Percentiles rank a stretch among this genome's conserved stretches.
Conservation (phyloP, 2,113 vertebrate species). For the Ursus arctos region DNA sequence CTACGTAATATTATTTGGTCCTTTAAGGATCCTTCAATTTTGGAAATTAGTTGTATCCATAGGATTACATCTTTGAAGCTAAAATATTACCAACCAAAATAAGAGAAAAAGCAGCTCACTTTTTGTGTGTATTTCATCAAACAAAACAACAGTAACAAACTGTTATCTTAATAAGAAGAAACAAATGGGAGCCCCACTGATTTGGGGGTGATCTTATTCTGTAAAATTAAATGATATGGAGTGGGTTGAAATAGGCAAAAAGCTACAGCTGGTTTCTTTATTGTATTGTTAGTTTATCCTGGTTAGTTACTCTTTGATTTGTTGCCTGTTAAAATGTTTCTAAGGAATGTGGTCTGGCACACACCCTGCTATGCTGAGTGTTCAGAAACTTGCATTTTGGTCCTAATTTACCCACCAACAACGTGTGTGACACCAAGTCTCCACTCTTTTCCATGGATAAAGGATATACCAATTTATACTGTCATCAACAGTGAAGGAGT, state of each 20-base stretch:
- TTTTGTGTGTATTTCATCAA: not conserved
- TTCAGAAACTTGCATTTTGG: not conserved
- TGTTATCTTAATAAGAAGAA: not conserved
- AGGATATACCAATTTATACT: not conserved
- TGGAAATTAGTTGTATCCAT: not conserved
- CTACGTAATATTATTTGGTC: not conserved
- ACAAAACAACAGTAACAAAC: not conserved
- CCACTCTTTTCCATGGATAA: not conserved
- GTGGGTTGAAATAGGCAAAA: not conserved
- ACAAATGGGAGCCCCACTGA: not conserved
- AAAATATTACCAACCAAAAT: not conserved
- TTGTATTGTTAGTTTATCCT: not conserved
- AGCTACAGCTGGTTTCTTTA: not conserved
- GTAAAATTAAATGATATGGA: not conserved
- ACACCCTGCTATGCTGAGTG: rapidly evolving
- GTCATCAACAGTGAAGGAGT: no score
- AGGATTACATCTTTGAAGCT: not conserved
- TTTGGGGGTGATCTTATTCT: not conserved
- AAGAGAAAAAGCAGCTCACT: not conserved
- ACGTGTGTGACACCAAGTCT: not conserved
- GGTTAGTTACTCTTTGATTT: not conserved
- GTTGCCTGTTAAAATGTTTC: not conserved
- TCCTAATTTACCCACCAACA: not conserved
- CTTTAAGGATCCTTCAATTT: not conserved
- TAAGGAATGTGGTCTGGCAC: not conserved